Evolutionary conservation across 2,888 invertebrate species (phyloP), one percentile per base, ranked within the genome.

Genomic region (Odiellus spinosus): DNA sequence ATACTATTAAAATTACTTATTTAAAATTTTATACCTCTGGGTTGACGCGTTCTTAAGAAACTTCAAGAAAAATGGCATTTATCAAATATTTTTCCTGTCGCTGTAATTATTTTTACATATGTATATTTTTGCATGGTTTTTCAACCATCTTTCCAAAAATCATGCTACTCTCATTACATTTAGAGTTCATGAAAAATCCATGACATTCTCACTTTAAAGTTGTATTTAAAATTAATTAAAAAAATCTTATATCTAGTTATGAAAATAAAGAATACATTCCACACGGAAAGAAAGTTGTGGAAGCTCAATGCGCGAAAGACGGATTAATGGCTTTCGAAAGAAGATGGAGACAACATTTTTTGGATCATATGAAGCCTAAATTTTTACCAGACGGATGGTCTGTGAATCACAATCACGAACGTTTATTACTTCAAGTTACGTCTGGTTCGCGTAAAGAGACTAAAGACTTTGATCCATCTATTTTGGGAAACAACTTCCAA

Each of bases 381-480:
- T 73, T 69, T 64, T 67, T 86, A 63, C 85, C 85, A 0, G 65
- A 71, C 2, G 66, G 79, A 44, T 86, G 86, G 86, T 82, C 82
- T 20, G 68, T 82, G 18, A 75, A 73, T 56, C 80, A 81, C 63
- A 77, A 76, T 61, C 75, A 76, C 56, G 71, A 80, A 59, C 73
- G 77, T 72, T 19, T 59, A 19, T 45, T 45, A 3, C 19, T 49
- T 12, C 47, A 49, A 38, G 46, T 52, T 14, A 46, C 48, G 21
- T 39, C 47, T 34, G 26, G 26, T 6, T 26, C 26, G 8, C n/a
- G n/a, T n/a, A n/a, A n/a, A n/a, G n/a, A n/a, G n/a, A 6, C 26
- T 26, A 26, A 26, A 6, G 26, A 26, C 26, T 26, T 26, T 26
- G 26, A 26, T 26, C 26, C 26, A 26, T 26, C 26, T 6, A 26